A percentile compares a stretch with the other conserved stretches of the same genome.
Evolutionary conservation across 2,113 vertebrate species (phyloP).

Genomic region (Neodon shergylaensis): DNA sequence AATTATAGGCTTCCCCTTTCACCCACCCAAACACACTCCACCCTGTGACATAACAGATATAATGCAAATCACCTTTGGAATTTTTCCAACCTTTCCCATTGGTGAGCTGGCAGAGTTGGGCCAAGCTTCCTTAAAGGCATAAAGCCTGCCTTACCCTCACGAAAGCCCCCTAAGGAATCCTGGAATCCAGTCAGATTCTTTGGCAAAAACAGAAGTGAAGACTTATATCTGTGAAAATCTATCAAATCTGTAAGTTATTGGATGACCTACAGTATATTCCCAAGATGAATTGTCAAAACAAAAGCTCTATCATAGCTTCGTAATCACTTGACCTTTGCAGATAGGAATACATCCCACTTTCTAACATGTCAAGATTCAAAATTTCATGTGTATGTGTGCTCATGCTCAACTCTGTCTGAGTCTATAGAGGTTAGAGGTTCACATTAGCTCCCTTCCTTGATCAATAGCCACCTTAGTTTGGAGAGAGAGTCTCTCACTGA

Average conservation of each 20-base stretch:
- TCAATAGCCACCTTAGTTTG: neutral
- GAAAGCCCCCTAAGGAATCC: neutral
- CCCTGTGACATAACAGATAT: constrained; percentile 48
- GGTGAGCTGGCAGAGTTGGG: constrained; percentile 40
- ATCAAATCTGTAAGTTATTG: neutral
- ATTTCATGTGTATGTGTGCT: neutral
- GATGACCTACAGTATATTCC: neutral
- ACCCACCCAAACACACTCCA: constrained; percentile 65
- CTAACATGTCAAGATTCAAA: neutral
- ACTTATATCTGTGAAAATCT: neutral
- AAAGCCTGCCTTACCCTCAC: neutral
- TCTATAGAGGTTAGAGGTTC: neutral
- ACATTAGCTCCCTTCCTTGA: neutral
- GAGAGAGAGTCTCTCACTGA: too few relatives aligned
- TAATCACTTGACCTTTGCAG: neutral
- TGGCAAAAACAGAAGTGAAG: neutral
- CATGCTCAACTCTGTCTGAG: too few relatives aligned
- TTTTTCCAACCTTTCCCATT: constrained; percentile 38
- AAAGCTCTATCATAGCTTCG: neutral
- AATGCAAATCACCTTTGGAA: constrained; percentile 60
- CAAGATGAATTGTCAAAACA: neutral
- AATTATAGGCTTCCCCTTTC: constrained; percentile 72
- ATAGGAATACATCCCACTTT: neutral
- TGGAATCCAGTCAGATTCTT: neutral
- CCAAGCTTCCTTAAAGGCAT: constrained; percentile 32